Conservation (phyloP, 2,113 vertebrate genomes). For the Climacteris rufus region DNA sequence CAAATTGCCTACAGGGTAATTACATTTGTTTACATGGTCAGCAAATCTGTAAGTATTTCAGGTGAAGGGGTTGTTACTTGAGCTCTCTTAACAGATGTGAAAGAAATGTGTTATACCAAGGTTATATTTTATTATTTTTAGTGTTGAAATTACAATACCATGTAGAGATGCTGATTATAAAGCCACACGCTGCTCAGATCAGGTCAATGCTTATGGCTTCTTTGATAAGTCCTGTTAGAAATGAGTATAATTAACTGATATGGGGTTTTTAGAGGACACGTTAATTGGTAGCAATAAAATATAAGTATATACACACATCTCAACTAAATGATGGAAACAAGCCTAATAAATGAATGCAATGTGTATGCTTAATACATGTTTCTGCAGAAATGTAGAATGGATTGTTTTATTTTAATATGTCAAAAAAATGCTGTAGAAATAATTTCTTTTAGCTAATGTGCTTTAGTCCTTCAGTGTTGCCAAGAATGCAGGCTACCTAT, state of each 20-base stretch:
- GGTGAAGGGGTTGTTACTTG: background rate
- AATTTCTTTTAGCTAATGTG: background rate
- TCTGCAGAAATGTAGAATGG: background rate
- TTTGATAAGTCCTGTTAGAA: background rate
- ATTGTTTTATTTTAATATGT: background rate
- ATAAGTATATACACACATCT: rapidly evolving
- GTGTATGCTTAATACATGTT: background rate
- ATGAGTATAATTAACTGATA: background rate
- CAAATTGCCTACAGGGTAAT: background rate
- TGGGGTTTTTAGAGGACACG: background rate
- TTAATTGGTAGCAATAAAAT: background rate
- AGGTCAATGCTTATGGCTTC: background rate
- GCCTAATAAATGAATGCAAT: background rate
- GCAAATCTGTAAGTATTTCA: background rate
- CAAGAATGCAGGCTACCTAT: background rate
- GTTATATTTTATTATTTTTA: background rate
- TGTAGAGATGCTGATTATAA: background rate
- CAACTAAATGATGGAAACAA: background rate
- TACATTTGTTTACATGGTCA: background rate
- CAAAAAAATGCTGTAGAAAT: background rate
- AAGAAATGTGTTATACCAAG: background rate
- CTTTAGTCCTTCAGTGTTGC: background rate
- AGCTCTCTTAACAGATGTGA: background rate
- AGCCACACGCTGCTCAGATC: background rate
- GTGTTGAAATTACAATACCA: background rate